Conservation (phyloP, 2,888 invertebrate genomes). For the Chymomyza procnemis region DNA sequence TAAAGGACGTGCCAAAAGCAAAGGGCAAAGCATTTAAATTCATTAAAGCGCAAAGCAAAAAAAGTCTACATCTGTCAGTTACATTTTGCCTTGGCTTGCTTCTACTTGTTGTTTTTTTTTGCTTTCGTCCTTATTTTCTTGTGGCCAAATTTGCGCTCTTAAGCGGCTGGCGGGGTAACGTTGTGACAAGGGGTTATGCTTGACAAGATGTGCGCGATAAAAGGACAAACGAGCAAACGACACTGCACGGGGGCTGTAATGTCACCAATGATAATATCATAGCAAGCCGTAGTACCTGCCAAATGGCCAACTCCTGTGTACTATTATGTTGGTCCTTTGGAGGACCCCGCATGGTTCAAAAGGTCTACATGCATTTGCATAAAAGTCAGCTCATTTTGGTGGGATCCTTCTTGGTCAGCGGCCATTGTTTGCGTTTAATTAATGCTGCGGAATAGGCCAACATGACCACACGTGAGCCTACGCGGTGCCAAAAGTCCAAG, state of each 20-base stretch:
- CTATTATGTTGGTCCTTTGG: too few species aligned
- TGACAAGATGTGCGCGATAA: neutral
- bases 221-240: neutral
- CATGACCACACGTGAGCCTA: neutral
- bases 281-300: neutral
- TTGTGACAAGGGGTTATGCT: neutral
- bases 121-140: neutral
- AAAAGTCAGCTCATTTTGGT: slow-evolving; percentile 69
- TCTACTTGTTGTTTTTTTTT: neutral
- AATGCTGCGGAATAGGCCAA: slow-evolving; percentile 37
- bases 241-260: too few species aligned
- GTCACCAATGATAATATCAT: neutral
- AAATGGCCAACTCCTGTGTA: neutral
- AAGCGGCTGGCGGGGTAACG: too few species aligned
- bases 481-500: neutral
- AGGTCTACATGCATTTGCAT: slow-evolving; percentile 64
- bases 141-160: neutral
- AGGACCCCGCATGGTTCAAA: slow-evolving; percentile 11
- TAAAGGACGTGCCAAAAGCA: neutral
- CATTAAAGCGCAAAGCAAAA: slow-evolving; percentile 54
- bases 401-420: slow-evolving; percentile 16
- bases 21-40: slow-evolving; percentile 19
- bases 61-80: slow-evolving; percentile 37
- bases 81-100: neutral
- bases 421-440: slow-evolving; percentile 69